Conservation (phyloP, 53 echinoderm and acorn worm genomes). For the Luidia sarsii region DNA sequence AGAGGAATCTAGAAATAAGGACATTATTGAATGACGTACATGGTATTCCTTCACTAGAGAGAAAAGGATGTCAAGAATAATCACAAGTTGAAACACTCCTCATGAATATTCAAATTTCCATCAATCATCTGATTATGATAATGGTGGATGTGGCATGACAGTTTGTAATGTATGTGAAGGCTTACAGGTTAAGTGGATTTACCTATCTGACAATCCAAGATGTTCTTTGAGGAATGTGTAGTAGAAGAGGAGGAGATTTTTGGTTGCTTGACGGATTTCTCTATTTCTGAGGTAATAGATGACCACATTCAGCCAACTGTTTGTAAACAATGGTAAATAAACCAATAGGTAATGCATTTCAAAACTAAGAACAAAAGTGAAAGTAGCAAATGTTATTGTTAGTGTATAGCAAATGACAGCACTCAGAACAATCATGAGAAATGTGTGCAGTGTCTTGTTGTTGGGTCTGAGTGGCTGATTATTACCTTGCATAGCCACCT, state of each 20-base stretch:
- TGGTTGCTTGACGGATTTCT: slow-evolving; percentile 13
- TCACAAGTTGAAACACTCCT: no score
- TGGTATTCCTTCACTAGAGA: no score
- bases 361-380: no score
- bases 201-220: no score
- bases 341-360: not conserved
- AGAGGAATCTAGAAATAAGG: no score
- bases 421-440: slow-evolving; percentile 1
- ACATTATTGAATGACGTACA: no score
- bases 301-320: slow-evolving; percentile 38
- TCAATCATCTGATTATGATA: no score
- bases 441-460: slow-evolving; percentile 32
- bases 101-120: no score
- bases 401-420: not conserved
- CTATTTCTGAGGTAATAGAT: slow-evolving; percentile 31
- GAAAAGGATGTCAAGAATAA: no score
- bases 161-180: no score
- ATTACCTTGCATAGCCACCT: not conserved
- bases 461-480: slow-evolving; percentile 10
- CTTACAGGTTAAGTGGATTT: no score
- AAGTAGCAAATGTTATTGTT: not conserved
- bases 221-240: slow-evolving; percentile 2
- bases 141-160: no score
- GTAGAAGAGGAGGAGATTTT: not conserved
- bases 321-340: not conserved